Conservation (phyloP, 2,888 invertebrate species). For the Rhimphoctona megacephalus region DNA sequence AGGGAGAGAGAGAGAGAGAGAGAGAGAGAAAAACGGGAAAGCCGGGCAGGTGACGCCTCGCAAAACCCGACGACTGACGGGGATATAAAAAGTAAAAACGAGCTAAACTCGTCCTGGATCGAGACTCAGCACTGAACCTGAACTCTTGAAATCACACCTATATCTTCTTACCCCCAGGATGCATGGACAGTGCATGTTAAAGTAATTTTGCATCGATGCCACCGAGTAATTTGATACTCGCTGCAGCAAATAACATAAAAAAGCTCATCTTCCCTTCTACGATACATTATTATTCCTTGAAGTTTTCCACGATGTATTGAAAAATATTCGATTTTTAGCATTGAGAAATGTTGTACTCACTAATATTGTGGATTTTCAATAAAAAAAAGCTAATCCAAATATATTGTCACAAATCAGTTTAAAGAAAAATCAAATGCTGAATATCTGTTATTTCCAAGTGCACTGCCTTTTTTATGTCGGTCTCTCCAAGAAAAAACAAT, state of each 20-base stretch:
- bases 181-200: constrained; percentile 10
- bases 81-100: constrained; percentile 67
- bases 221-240: constrained; percentile 53
- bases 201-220: constrained; percentile 46
- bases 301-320: not conserved
- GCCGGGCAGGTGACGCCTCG: constrained; percentile 72
- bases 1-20: constrained; percentile 56
- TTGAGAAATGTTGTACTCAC: not conserved
- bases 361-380: too few species aligned
- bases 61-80: constrained; percentile 67
- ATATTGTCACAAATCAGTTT: too few species aligned
- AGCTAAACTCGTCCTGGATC: constrained; percentile 68
- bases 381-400: too few species aligned
- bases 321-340: not conserved
- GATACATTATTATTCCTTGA: not conserved
- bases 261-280: constrained; percentile 25
- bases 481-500: not conserved
- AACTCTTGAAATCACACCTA: constrained; percentile 63
- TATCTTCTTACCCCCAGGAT: constrained; percentile 53
- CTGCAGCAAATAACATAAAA: constrained; percentile 14
- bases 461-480: not conserved
- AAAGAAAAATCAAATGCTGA: too few species aligned
- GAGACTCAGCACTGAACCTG: constrained; percentile 53
- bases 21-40: constrained; percentile 66
- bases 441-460: not conserved